Percentiles rank a stretch among this genome's conserved stretches.
Evolutionary conservation across 2,888 invertebrate genomes (phyloP).

Genomic region (Drosophila buzzatii): DNA sequence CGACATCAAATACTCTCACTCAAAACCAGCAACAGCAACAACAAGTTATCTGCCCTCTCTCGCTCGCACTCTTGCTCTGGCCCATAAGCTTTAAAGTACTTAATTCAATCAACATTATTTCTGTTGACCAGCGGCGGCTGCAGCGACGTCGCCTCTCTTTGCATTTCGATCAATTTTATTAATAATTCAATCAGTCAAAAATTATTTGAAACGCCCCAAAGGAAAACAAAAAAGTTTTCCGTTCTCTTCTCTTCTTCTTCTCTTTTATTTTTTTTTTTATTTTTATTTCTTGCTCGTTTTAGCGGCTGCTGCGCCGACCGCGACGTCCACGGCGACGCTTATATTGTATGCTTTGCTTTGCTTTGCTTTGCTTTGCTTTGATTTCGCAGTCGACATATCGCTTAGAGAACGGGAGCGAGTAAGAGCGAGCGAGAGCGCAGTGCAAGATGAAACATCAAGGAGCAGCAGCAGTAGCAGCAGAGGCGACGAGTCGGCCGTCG

Average conservation of each 20-base stretch:
- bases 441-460: conserved; percentile 47
- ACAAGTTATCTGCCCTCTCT: background rate
- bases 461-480: conserved; percentile 11
- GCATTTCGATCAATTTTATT: conserved; percentile 83
- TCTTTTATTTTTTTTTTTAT: background rate
- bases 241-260: conserved; percentile 12
- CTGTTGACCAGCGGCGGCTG: conserved; percentile 59
- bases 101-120: conserved; percentile 67
- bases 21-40: background rate
- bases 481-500: conserved; percentile 10
- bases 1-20: background rate
- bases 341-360: conserved; percentile 38
- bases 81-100: conserved; percentile 58
- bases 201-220: conserved; percentile 79
- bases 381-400: conserved; percentile 30
- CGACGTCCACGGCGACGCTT: conserved; percentile 26
- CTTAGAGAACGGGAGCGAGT: conserved; percentile 3
- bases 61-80: conserved; percentile 2
- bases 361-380: conserved; percentile 51
- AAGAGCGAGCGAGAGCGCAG: conserved; percentile 13
- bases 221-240: conserved; percentile 78
- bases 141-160: conserved; percentile 49
- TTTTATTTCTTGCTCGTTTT: conserved; percentile 41
- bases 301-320: conserved; percentile 38
- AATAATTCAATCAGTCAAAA: conserved; percentile 84